Conservation (phyloP, 2,888 invertebrate genomes). For the Synergus japonicus region DNA sequence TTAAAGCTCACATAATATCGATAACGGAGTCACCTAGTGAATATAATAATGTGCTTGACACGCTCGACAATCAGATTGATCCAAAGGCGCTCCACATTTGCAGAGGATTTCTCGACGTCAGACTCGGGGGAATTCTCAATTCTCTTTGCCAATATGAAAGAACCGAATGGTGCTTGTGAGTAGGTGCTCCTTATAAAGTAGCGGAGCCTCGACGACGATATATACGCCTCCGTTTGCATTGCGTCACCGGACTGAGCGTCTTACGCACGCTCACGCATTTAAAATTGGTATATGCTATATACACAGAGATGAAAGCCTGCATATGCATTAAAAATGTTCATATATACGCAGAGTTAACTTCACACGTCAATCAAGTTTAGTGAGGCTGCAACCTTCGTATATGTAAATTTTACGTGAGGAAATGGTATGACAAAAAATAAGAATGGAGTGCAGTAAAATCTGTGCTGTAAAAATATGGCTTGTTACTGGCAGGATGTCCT, state of each 20-base stretch:
- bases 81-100: constrained; percentile 8
- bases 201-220: constrained; percentile 64
- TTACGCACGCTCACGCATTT: constrained; percentile 34
- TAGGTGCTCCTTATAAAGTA: constrained; percentile 74
- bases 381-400: not conserved
- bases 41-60: constrained; percentile 10
- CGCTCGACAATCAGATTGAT: constrained; percentile 4
- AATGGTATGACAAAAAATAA: not conserved
- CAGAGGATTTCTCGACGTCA: constrained; percentile 1
- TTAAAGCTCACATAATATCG: not conserved
- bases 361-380: constrained; percentile 22
- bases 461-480: not conserved
- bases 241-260: constrained; percentile 63
- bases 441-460: not conserved
- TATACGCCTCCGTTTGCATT: constrained; percentile 68
- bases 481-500: constrained; percentile 11
- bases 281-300: constrained; percentile 9
- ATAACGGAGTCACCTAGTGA: constrained; percentile 3
- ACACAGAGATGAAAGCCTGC: constrained; percentile 9
- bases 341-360: not conserved
- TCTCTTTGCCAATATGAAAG: constrained; percentile 43
- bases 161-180: constrained; percentile 61
- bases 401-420: not conserved
- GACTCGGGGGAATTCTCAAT: constrained; percentile 23
- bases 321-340: constrained; percentile 6